Evolutionary conservation across 2,113 vertebrate genomes (phyloP).

Genomic region (Bolborhynchus lineola): DNA sequence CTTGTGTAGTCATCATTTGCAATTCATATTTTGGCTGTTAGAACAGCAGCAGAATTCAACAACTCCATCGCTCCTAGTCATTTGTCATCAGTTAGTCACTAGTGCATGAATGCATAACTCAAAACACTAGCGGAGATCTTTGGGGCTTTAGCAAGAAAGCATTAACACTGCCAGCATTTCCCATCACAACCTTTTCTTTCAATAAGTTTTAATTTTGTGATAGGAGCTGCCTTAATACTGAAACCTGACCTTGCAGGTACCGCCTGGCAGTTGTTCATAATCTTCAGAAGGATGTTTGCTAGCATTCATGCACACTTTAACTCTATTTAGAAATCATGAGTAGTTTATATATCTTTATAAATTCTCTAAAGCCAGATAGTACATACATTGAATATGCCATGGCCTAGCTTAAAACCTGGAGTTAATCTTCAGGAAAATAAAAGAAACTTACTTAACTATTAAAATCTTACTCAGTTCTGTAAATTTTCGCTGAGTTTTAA

Average conservation of each 20-base stretch:
- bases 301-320: background rate
- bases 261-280: background rate
- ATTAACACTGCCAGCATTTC: conserved; percentile 49
- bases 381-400: background rate
- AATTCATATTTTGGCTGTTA: conserved; percentile 43
- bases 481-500: background rate
- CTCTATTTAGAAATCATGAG: background rate
- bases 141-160: conserved; percentile 6
- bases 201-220: conserved; percentile 57
- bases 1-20: background rate
- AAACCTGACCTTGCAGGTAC: conserved; percentile 53
- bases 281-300: background rate
- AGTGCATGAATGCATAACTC: conserved; percentile 45
- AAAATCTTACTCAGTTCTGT: background rate
- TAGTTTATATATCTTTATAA: background rate
- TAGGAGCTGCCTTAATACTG: conserved; percentile 13
- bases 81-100: conserved; percentile 55
- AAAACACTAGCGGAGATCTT: conserved; percentile 15
- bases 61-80: background rate
- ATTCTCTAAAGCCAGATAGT: background rate
- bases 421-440: background rate
- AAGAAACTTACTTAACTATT: background rate
- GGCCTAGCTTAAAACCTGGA: background rate
- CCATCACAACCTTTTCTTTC: conserved; percentile 61
- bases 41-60: conserved; percentile 32